Base-by-base conservation (phyloP, 2,888 invertebrate species). In the Agonopterix heracliana region DNA sequence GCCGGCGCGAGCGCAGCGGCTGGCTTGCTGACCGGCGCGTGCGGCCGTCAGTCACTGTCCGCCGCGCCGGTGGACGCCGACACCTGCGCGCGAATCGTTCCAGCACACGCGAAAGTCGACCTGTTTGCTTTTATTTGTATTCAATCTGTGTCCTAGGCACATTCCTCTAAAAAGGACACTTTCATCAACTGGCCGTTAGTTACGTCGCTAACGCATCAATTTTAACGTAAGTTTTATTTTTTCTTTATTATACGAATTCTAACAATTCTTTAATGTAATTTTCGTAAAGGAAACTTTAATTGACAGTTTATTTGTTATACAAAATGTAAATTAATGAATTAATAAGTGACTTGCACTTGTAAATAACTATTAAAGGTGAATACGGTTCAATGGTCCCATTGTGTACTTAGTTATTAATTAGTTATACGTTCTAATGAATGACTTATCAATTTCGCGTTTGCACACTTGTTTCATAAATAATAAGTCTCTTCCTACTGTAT, bases 51-150 rank as follows among this genome's bases (percentile, higher is more conserved):
- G 50, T 57, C 64, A 63, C 63, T 59, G 65, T 69, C 66, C 71
- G 61, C 58, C 68, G 69, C 78, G 43, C 36, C 36, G 43, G 47
- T 48, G 72, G 66, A 68, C 70, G 70, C 66, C 65, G 68, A 64
- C 67, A 71, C 68, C 66, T 71, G 71, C 70, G 65, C 67, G 72
- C 70, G 62, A 63, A 57, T 58, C 65, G 65, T 53, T 56, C 56
- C 56, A 54, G 54, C 51, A 66, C 64, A 64, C 81, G 79, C 81
- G 81, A 81, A 81, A 81, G 76, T 81, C 71, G 68, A 67, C 61
- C 64, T 67, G 72, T 66, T 74, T 54, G 55, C 56, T 65, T 64
- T 72, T 72, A 75, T 78, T 81, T 74, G 76, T 81, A 83, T 83
- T 85, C 82, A 73, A 65, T 58, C 59, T 60, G 73, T 71, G 79